A percentile compares a stretch with the other conserved stretches of the same genome.
Conservation (phyloP, 2,888 invertebrate species). For the Dryadula phaetusa region DNA sequence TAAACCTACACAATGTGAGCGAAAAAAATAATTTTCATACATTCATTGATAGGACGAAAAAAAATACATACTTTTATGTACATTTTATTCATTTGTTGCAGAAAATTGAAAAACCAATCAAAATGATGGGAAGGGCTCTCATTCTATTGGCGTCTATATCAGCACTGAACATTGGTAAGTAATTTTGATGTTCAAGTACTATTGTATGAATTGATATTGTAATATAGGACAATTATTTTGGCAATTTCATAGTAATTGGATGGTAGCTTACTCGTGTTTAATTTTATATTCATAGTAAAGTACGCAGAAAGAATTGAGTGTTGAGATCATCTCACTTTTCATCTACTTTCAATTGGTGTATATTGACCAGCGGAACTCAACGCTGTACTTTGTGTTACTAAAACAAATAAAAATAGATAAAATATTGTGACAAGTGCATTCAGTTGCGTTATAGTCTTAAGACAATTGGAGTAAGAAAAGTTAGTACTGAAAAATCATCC, state of each 20-base stretch:
- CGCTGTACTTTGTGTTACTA: not conserved
- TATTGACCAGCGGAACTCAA: not conserved
- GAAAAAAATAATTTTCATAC: conserved; percentile 19
- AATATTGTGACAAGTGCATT: too few relatives aligned
- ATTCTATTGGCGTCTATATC: conserved; percentile 61
- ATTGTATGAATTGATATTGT: conserved; percentile 28
- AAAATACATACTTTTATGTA: conserved; percentile 1
- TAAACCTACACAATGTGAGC: conserved; percentile 3
- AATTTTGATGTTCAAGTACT: conserved; percentile 27
- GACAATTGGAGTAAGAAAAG: too few relatives aligned
- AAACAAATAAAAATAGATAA: too few relatives aligned
- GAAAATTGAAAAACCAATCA: conserved; percentile 56
- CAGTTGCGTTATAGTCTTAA: too few relatives aligned
- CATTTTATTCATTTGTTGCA: conserved; percentile 55
- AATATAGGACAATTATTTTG: conserved; percentile 36
- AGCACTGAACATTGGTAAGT: conserved; percentile 65
- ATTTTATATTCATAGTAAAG: not conserved
- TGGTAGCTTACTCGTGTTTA: not conserved
- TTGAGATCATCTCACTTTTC: too few relatives aligned
- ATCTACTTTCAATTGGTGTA: too few relatives aligned
- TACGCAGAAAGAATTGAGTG: not conserved
- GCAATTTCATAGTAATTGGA: conserved; percentile 30
- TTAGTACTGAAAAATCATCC: too few relatives aligned
- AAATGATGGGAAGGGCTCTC: conserved; percentile 59
- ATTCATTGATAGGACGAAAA: not conserved